Evolutionary conservation across 2,113 vertebrate species (phyloP), one percentile per base, ranked within the genome.

Genomic region (Nothoprocta pentlandii): DNA sequence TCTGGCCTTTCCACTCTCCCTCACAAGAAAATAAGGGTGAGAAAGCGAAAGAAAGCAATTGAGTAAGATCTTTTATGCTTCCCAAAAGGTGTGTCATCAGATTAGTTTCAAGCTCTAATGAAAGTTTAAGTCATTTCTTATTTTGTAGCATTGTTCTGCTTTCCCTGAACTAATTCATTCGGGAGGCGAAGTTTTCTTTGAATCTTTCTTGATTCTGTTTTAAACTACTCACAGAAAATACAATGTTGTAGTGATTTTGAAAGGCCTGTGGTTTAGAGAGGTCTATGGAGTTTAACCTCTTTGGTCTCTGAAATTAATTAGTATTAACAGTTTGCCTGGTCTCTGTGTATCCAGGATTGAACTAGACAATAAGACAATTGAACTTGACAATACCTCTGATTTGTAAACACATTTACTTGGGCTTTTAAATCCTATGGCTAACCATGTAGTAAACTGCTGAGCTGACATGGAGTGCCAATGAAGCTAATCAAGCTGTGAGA

Each of bases 141-240:
- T 85, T 92, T 89, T 82, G 71, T 12, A 94, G 5, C 73, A 46
- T 49, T 91, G 25, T 64, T 76, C 81, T 66, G 36, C 41, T 15
- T 77, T 68, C 83, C 81, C 63, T 69, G 83, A 90, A 93, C 90
- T 86, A 92, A 80, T 86, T 93, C 3, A 86, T 94, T 64, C 68
- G 84, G 22, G 34, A 78, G 69, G 34, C 34, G 89, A 61, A 82
- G 73, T 89, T 89, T 32, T 44, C 67, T 94, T 91, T 76, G 49
- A 10, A 61, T 91, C 44, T 81, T 67, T 90, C 61, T 58, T 3
- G 1, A 17, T 61, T 81, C 16, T 36, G 93, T 94, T 94, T 90
- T 78, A 94, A 86, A 23, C 22, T 3, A 2, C 62, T 69, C 26
- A 34, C 47, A 56, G 56, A 90, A 81, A 9, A 26, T 39, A 51